Conservation (phyloP, 2,797 vertebrate species). For the Arremon aurantiirostris region DNA sequence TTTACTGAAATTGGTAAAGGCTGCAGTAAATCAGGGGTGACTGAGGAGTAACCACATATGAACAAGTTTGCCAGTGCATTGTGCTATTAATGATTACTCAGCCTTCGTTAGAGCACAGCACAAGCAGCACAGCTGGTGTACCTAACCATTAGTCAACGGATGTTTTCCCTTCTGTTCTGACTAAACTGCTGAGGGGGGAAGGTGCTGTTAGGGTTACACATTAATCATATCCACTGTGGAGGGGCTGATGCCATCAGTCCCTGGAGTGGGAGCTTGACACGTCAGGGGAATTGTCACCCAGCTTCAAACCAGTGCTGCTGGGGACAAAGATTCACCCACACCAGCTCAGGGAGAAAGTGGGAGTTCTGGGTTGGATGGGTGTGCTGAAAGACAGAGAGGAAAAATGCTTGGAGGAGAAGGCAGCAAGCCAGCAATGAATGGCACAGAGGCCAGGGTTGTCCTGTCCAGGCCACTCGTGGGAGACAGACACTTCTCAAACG, state of each 20-base stretch:
- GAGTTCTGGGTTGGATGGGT: not conserved
- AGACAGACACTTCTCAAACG: not conserved
- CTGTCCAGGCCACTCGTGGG: rapidly evolving
- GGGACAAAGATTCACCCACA: rapidly evolving
- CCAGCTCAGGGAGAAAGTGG: rapidly evolving
- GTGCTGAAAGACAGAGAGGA: not conserved
- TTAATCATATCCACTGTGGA: not conserved
- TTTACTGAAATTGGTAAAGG: not conserved
- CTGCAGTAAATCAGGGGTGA: not conserved
- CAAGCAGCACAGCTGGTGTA: not conserved
- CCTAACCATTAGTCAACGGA: not conserved
- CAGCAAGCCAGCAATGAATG: not conserved
- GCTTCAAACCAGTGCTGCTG: not conserved
- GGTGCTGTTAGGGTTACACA: not conserved
- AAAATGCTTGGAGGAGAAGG: not conserved
- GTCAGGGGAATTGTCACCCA: not conserved
- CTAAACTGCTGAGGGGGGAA: not conserved
- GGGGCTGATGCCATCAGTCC: not conserved
- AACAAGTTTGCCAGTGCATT: not conserved
- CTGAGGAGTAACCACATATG: not conserved
- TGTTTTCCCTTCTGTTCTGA: not conserved
- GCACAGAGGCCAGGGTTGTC: not conserved
- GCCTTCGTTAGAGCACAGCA: rapidly evolving
- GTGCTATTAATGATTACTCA: conserved; percentile 20
- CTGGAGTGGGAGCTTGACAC: not conserved